A percentile compares a stretch with the other conserved stretches of the same genome.
Evolutionary conservation across 2,113 vertebrate species (phyloP).

Genomic region (Eonycteris spelaea): DNA sequence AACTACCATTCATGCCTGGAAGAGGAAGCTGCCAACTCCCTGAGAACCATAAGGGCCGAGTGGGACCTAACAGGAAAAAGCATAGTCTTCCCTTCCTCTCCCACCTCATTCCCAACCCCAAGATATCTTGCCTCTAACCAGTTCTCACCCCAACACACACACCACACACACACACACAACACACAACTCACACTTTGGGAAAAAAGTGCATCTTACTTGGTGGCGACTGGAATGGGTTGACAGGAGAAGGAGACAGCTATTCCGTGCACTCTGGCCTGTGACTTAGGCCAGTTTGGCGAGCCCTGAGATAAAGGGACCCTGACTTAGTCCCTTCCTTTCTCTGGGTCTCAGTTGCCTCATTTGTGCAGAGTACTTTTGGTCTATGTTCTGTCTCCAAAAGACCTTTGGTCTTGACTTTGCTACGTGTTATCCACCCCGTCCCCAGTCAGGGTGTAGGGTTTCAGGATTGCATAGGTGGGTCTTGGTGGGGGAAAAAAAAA

Average conservation of each 20-base stretch:
- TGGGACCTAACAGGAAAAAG: neutral
- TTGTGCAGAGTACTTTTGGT: neutral
- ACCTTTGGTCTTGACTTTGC: constrained; percentile 15
- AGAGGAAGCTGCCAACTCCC: neutral
- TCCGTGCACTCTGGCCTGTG: neutral
- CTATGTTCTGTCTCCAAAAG: accelerated
- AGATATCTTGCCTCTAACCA: neutral
- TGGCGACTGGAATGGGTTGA: neutral
- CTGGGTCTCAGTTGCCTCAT: neutral
- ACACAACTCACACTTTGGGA: no score
- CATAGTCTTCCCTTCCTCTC: neutral
- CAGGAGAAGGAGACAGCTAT: neutral
- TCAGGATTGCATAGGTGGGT: neutral
- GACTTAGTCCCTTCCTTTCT: neutral
- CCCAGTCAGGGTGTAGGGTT: neutral
- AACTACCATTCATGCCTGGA: neutral
- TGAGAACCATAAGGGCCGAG: neutral
- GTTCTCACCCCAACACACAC: accelerated
- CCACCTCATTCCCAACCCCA: neutral
- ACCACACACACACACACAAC: neutral
- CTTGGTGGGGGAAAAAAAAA: neutral
- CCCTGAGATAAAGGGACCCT: neutral
- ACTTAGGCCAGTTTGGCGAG: neutral
- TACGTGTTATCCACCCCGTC: neutral
- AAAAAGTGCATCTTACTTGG: neutral